Percentiles rank a stretch among this genome's conserved stretches.
These are phyloP conservation scores for Epistrophella euchroma DNA, from an alignment of 2,888 invertebrate species.

Conservation along the genomic window DNA sequence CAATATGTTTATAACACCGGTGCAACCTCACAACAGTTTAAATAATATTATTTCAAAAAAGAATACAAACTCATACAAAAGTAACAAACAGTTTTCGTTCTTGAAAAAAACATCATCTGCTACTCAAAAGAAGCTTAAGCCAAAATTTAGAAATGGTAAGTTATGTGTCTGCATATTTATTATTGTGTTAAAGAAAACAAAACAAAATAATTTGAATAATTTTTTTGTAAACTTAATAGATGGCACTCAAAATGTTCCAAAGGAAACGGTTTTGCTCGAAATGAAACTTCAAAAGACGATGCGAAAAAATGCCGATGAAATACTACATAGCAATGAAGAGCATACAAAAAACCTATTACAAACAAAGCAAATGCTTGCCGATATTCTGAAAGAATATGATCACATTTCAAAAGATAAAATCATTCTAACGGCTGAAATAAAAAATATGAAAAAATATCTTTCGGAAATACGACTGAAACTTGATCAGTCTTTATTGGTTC, in stretches of 20 bases:
- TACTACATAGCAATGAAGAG: constrained; percentile 16
- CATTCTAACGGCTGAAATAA: constrained; percentile 48
- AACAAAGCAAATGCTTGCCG: constrained; percentile 50
- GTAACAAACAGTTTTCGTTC: background rate
- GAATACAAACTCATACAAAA: background rate
- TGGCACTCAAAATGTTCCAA: background rate
- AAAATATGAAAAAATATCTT: constrained; percentile 59
- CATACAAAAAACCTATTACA: constrained; percentile 40
- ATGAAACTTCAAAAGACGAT: constrained; percentile 30
- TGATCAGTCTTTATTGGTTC: constrained; percentile 50
- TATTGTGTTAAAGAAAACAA: background rate
- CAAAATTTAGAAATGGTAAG: background rate
- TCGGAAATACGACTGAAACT: constrained; percentile 56
- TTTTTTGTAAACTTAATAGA: background rate
- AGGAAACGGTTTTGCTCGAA: constrained; percentile 16
- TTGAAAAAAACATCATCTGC: background rate
- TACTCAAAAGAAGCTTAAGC: background rate
- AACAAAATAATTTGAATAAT: background rate
- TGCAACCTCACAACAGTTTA: background rate
- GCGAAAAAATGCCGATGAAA: constrained; percentile 14
- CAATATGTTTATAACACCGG: background rate
- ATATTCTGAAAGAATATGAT: constrained; percentile 57
- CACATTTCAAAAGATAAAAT: constrained; percentile 54
- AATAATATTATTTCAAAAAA: background rate
- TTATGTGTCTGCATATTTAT: background rate